Evolutionary conservation across 2,888 invertebrate genomes (phyloP), one percentile per base, ranked within the genome.

Genomic region (Ypsolopha scabrella): DNA sequence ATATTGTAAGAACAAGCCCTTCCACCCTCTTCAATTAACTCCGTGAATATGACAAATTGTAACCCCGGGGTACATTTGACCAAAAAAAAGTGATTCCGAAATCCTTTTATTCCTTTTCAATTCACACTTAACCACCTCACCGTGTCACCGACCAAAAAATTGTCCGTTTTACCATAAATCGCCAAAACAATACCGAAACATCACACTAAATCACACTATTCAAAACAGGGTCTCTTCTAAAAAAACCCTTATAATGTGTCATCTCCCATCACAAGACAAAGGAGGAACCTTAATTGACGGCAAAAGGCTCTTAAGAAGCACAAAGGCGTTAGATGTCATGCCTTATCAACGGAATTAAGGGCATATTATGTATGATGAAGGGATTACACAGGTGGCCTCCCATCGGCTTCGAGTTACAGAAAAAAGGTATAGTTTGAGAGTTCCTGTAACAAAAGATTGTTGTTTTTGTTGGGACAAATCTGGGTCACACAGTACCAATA

Each of bases 381-480:
- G 81, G 85, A 76, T 85, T 83, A 83, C 82, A 86, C 85, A 86
- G 85, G 85, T 86, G 86, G 77, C 72, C 74, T 68, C 63, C 55
- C 56, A 24, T 38, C 60, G 55, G 56, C 60, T 53, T 58, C 52
- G 59, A 61, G 63, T 67, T 67, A 60, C 64, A 55, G 55, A 24
- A 45, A 55, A 64, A 70, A 74, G 24, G 24, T 71, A 68, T 58
- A 51, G 50, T 50, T 50, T 54, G 52, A 53, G 49, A 53, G 52
- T 53, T 53, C 43, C 43, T 13, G 43, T 9, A 9, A 24, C 43
- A 24, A 43, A 7, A 13, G 14, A 13, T 13, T 13, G 43, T 43
- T 6, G 11, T 43, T 43, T 43, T 43, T 43, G 10, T 43, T 6
- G 43, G 0, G 14, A 43, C 33, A 46, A 46, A 46, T 46, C 46